These are phyloP conservation scores for Phoxinus dragarum DNA, from an alignment of 2,797 vertebrate species.

Conservation along the genomic window DNA sequence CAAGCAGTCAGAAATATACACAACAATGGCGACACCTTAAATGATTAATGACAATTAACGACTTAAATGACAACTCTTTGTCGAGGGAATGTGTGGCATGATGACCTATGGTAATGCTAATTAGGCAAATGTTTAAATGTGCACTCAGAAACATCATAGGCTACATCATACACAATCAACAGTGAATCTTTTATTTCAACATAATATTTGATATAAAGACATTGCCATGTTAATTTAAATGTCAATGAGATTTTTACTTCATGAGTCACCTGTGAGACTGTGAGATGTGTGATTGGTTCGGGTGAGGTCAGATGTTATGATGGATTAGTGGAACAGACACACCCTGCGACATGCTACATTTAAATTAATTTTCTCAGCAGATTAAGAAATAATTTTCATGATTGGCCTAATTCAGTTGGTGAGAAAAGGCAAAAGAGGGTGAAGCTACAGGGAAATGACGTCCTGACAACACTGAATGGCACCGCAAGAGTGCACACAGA, in stretches of 20 bases:
- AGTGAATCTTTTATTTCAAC: background rate
- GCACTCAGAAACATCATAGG: background rate
- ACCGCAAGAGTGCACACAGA: too few relatives aligned
- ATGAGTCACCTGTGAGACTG: background rate
- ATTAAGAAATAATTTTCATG: background rate
- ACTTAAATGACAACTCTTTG: background rate
- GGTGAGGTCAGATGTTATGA: constrained; percentile 7
- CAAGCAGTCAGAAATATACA: background rate
- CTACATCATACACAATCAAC: background rate
- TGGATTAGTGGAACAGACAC: background rate
- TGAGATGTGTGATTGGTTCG: background rate
- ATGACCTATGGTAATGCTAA: background rate
- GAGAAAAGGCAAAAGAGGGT: background rate
- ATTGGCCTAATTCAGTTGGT: background rate
- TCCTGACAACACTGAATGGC: background rate
- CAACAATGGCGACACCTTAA: background rate
- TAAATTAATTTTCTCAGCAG: background rate
- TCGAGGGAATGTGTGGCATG: background rate
- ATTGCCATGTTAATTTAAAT: background rate
- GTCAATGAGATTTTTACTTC: background rate
- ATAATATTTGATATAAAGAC: background rate
- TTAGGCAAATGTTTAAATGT: background rate
- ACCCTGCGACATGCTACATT: background rate
- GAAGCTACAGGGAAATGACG: background rate
- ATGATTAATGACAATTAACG: background rate